Evolutionary conservation across 2,888 invertebrate species (phyloP), one percentile per base, ranked within the genome.

Genomic region (Rhingia campestris): DNA sequence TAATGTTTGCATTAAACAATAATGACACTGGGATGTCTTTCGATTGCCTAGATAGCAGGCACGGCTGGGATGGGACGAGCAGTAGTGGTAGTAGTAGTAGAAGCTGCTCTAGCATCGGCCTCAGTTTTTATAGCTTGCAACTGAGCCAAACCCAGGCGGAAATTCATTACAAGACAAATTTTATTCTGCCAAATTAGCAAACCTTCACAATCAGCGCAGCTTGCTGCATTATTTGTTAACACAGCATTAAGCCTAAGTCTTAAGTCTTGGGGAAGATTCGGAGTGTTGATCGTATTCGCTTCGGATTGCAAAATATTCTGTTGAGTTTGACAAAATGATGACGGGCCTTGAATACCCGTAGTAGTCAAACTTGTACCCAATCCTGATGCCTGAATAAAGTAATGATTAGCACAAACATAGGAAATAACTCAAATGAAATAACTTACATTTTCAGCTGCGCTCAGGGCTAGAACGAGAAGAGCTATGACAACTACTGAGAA

Each of bases 131-230:
- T 82, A 14, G 43, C 58, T 33, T 51, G 14, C 14, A 82, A 43
- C 47, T 79, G 69, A 12, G 32, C 6, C 37, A 82, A 22, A 6
- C 67, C 73, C 1, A 51, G 0, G 4, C 64, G 79, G 3, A 82
- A 39, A 22, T 82, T 79, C 0, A 22, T 30, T 6, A 79, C 69
- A 6, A 74, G 37, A 10, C 82, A 82, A 30, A 82, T 6, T 51
- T 82, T 82, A 7, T 63, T 74, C 10, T 39, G 45, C 82, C 82
- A 82, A 63, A 82, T 4, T 30, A 74, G 10, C 14, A 79, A 33
- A 2, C 63, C 58, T 0, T 82, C 82, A 32, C 82, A 82, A 14
- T 39, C 32, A n/a, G 41, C 4, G 22, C 82, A 82, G 30, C 58
- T 53, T 2, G 6, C 14, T 0, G 43, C 33, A 6, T 69, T 9